A percentile compares a stretch with the other conserved stretches of the same genome.
phyloP scores from a whole-genome alignment of 2,113 vertebrate species.

The Capreolus pygargus region DNA sequence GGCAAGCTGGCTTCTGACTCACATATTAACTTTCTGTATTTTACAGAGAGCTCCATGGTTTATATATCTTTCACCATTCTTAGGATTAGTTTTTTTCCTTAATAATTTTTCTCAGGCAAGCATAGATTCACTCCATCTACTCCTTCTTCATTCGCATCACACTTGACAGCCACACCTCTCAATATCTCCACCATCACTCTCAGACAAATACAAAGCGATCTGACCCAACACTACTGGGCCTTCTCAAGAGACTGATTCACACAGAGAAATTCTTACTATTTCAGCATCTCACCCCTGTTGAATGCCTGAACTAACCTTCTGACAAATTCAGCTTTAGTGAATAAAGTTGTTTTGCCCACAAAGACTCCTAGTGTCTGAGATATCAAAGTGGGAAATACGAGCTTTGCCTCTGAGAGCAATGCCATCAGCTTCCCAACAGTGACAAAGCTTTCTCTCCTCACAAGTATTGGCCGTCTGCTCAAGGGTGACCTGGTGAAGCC shows the following conservation, averaged over 20 bases:
- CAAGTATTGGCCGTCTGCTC: background rate
- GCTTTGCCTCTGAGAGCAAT: background rate
- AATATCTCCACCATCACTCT: background rate
- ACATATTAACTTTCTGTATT: background rate
- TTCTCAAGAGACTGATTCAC: background rate
- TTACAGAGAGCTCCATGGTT: background rate
- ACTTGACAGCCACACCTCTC: background rate
- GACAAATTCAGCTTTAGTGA: slow-evolving; percentile 22
- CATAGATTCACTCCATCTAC: background rate
- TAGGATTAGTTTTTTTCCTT: background rate
- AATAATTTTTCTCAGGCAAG: background rate
- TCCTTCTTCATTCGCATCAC: background rate
- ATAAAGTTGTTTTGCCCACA: slow-evolving; percentile 37
- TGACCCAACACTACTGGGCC: background rate
- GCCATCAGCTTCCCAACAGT: background rate
- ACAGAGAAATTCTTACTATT: background rate
- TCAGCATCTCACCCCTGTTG: background rate
- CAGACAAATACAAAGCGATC: background rate
- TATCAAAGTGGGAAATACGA: slow-evolving; percentile 27
- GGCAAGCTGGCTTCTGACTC: background rate
- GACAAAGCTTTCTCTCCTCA: background rate
- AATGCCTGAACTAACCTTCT: background rate
- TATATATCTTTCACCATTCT: background rate
- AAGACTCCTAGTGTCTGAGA: background rate
- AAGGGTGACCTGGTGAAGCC: background rate